Evolutionary conservation across 2,888 invertebrate species (phyloP), one percentile per base, ranked within the genome.

Genomic region (Peribatodes rhomboidaria): DNA sequence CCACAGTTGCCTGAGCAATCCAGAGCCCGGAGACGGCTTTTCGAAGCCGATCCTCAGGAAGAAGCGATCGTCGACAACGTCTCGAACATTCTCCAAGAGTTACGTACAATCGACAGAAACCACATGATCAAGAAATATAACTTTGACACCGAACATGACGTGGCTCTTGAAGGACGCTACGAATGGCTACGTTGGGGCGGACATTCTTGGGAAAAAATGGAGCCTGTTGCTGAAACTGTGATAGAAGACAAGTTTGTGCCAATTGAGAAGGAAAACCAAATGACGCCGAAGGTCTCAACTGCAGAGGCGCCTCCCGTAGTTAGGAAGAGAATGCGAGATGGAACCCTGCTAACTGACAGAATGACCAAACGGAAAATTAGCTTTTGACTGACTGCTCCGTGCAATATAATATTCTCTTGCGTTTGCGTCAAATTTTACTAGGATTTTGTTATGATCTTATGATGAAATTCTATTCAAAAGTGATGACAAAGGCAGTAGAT

Each of bases 101-200:
- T 77, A 0, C 65, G 75, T 11, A 69, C 67, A 0, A 75, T 65
- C 14, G 84, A 87, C 1, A 69, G 63, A 3, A 65, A 76, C 6
- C 80, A 87, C 73, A 91, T 88, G 10, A 85, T 78, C 39, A 72
- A 80, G 14, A 90, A 88, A 67, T 95, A 94, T 91, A 94, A 95
- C 72, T 95, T 94, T 52, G 95, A 95, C 78, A 94, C 95, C 58
- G 84, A 83, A 62, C 93, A 91, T 1, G 95, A 94, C 65, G 74
- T 81, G 0, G 81, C 88, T 2, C 59, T 87, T 37, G 76, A 80
- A 53, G 95, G 95, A 0, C 80, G 79, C 7, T 94, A 89, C 73
- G 82, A 89, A 61, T 95, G 95, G 95, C 86, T 68, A 18, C 70
- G 62, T 1, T 67, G 65, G 73, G 73, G 72, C n/a, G 74, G 68